A percentile compares a stretch with the other conserved stretches of the same genome.
Conservation (phyloP, 2,888 invertebrate genomes). For the Conus canariensis region DNA sequence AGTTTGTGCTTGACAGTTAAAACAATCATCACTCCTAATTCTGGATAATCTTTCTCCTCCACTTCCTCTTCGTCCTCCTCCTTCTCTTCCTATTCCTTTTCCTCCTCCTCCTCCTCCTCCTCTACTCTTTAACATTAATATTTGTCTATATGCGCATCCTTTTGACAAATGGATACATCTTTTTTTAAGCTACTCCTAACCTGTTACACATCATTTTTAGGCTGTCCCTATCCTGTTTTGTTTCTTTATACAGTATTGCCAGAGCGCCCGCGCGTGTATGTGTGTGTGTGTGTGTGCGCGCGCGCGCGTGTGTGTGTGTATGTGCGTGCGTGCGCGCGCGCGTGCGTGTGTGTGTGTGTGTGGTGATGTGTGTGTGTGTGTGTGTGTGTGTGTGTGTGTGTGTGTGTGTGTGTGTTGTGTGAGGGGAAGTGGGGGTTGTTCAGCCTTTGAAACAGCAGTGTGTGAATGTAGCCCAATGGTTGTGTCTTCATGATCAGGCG, state of each 20-base stretch:
- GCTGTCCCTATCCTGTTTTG: too few species aligned
- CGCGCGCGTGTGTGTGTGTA: not conserved
- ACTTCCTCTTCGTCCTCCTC: not conserved
- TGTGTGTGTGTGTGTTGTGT: too few species aligned
- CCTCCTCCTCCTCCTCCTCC: not conserved
- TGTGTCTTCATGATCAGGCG: constrained; percentile 31
- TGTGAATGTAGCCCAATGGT: too few species aligned
- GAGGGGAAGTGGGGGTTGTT: too few species aligned
- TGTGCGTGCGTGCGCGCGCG: not conserved
- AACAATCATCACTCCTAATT: not conserved
- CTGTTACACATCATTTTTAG: too few species aligned
- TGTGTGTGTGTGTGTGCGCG: constrained; percentile 4
- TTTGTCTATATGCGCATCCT: too few species aligned
- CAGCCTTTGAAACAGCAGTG: too few species aligned
- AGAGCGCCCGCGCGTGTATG: not conserved
- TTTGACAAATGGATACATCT: too few species aligned
- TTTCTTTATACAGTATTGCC: not conserved
- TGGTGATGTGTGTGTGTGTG: not conserved
- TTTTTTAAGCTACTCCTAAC: too few species aligned
- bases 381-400: too few species aligned
- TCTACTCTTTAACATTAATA: too few species aligned
- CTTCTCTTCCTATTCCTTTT: not conserved
- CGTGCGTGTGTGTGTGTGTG: not conserved
- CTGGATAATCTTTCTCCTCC: not conserved
- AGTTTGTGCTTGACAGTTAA: too few species aligned